Base-by-base conservation (phyloP, 1,140 invertebrate genomes). In the Drosophila pachea region DNA sequence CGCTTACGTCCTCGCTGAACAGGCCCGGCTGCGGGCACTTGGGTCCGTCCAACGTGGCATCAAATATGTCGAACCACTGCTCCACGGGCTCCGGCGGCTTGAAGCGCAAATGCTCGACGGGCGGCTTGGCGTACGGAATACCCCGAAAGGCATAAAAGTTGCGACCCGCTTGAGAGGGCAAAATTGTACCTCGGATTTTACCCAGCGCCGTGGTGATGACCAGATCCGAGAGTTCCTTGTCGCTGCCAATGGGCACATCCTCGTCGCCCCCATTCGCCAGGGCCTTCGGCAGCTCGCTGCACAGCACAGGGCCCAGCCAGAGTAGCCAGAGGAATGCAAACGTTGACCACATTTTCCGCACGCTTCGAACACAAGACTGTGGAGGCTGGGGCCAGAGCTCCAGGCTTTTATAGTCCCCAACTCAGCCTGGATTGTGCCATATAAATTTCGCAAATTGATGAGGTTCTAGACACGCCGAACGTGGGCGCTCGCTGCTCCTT, bases 111-210 rank as follows among this genome's bases (percentile, higher is more conserved):
- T 91, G 87, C 11, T 92, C 92, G 0, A 91, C 72, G 0, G 93
- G 93, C 6, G 94, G 89, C 76, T 93, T 91, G 0, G 92, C 93
- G 72, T 93, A 94, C 40, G 92, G 91, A 2, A 94, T 91, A 2
- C 93, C 93, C 7, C 92, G 92, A 67, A 94, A 94, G n/a, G 93
- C 90, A 74, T 91, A 93, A 72, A 93, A 93, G 7, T 81, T 88
- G 58, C 90, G 91, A 5, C 92, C 91, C 5, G 73, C 64, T 16
- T 87, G 77, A 0, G 88, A 86, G n/a, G 83, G 74, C 31, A 89
- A 36, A 3, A 79, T 73, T 1, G 87, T 89, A 5, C 88, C 88
- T 7, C 88, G 73, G 8, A 89, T 86, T 47, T 89, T 88, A 7
- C 88, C 88, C 62, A 89, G 32, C 0, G 81, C 87, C 8, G 88